phyloP scores from a whole-genome alignment of 2,888 invertebrate genomes.

The Meta bourneti region DNA sequence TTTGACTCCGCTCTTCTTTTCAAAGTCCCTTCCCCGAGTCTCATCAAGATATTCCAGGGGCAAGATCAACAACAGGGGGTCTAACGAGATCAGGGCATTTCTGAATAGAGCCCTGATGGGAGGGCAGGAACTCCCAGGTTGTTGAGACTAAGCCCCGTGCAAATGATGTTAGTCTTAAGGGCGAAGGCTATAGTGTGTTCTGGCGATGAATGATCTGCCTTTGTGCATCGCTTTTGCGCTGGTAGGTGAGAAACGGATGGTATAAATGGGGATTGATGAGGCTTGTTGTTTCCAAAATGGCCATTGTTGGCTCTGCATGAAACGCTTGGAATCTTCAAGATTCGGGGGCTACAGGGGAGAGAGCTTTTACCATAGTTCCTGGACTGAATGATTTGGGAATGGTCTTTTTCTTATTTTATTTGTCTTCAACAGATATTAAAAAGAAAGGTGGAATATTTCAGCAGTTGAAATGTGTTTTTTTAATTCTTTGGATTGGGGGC shows the following conservation, averaged over 20 bases:
- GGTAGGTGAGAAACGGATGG: constrained; percentile 28
- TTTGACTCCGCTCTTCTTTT: constrained; percentile 28
- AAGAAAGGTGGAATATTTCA: too few relatives aligned
- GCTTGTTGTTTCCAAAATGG: background rate
- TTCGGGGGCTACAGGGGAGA: too few relatives aligned
- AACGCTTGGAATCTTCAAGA: too few relatives aligned
- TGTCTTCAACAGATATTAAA: too few relatives aligned
- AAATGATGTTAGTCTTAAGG: constrained; percentile 54
- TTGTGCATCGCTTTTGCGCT: constrained; percentile 15
- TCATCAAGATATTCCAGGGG: constrained; percentile 41
- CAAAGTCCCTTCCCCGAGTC: background rate
- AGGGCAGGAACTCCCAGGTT: constrained; percentile 12
- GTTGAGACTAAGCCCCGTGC: constrained; percentile 32
- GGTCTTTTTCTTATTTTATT: too few relatives aligned
- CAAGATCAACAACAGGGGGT: constrained; percentile 59
- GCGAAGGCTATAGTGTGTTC: constrained; percentile 21
- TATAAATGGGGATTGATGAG: background rate
- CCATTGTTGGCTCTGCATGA: too few relatives aligned
- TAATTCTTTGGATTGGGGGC: too few relatives aligned
- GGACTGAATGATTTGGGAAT: too few relatives aligned
- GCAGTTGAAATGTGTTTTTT: too few relatives aligned
- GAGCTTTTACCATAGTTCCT: too few relatives aligned
- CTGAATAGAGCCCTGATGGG: constrained; percentile 31
- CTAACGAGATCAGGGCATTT: constrained; percentile 58
- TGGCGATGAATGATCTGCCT: constrained; percentile 5